Base-by-base conservation (phyloP, 2,113 vertebrate species). In the Neotragus moschatus region DNA sequence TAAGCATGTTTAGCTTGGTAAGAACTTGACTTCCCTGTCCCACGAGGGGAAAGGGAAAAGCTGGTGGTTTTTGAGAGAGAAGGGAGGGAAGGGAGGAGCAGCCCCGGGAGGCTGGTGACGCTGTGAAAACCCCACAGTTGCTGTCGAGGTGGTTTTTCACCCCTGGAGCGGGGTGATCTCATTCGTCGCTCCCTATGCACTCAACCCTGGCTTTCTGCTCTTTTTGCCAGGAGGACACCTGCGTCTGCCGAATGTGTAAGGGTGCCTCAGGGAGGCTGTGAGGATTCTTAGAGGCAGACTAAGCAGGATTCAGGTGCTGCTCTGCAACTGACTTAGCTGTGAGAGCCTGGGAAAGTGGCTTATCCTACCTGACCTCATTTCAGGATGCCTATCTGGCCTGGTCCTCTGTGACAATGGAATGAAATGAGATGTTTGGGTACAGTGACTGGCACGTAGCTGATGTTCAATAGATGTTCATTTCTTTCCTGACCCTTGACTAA, bases 151-250 rank as follows among this genome's bases (percentile, higher is more conserved):
- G 39, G 2, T 53, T 95, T 96, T 81, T 91, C 61, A 93, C 61
- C 90, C 94, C 96, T 15, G 51, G 39, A 92, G 88, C 88, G 43
- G 39, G 26, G 36, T 97, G 92, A 98, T 25, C 61, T 96, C 97
- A 96, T 90, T 77, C 84, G 49, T 30, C 91, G 89, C 82, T 86
- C 43, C 23, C n/a, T 14, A 47, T 17, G 66, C 70, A 53, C 61
- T 92, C 21, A 51, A 26, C 43, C 56, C 88, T n/a, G 81, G 66
- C 66, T 95, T 96, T 56, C 93, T 97, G 70, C 49, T 55, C 93
- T 94, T 88, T 88, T 43, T 49, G 87, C 43, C 53, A 51, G 0
- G 33, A 89, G n/a, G 47, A 90, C 77, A 26, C 0, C 1, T 36
- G 30, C 51, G 33, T 77, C 45, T 96, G 90, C 80, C 92, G 91